Base-by-base conservation (phyloP, 1,140 invertebrate species). In the Conopomorpha cramerella region DNA sequence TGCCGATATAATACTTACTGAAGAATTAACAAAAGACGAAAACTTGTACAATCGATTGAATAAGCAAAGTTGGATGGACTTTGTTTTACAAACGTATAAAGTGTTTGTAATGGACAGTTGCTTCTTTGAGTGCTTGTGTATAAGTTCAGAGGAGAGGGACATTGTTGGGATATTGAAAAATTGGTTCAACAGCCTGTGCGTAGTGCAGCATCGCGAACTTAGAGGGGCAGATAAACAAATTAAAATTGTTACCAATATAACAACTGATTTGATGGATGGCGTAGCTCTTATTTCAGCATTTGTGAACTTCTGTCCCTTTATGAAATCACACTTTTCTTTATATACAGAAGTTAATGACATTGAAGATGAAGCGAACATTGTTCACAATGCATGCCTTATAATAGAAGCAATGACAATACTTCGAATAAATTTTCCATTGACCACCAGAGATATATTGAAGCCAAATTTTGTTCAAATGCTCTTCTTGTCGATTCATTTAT, bases 1-100 rank as follows among this genome's bases (percentile, higher is more conserved):
- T 43, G 55, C 56, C 25, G 65, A 74, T 30, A 62, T 62, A 16
- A 43, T 52, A 32, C 47, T 60, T 11, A 57, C 39, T 6, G 38
- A 57, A 45, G 46, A 64, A 36, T 40, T 70, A 2, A 28, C 56
- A 47, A 39, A 36, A n/a, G 53, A 72, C 38, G 30, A 39, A 8
- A 37, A 34, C 11, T 43, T 70, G 34, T 74, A 55, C 36, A 42
- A 65, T n/a, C 61, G 67, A 48, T 41, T 76, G 30, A 68, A 50
- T 32, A 76, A 76, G 46, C 71, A 76, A 54, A 56, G 61, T 38
- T 74, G 70, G 70, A 43, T 72, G 17, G 70, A 74, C 42, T 70
- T 74, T 31, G 62, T 76, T 47, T 45, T 72, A 36, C 71, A 76
- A 48, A 65, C 57, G 36, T 76, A 72, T 33, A 76, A 71, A 52